Percentiles rank a stretch among this genome's conserved stretches.
Conservation (phyloP, 2,888 invertebrate species). For the Unio delphinus region DNA sequence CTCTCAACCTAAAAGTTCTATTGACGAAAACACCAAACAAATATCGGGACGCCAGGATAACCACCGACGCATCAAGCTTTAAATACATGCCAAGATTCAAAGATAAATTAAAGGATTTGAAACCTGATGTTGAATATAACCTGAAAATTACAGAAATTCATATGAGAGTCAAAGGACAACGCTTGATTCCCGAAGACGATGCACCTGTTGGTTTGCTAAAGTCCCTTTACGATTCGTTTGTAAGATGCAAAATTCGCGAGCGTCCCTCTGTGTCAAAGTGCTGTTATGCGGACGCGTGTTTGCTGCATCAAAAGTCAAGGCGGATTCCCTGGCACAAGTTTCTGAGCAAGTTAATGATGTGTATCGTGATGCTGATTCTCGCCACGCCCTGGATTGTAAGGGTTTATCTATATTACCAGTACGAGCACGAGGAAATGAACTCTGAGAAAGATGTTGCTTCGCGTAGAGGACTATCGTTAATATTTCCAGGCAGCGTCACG, state of each 20-base stretch:
- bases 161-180: conserved; percentile 43
- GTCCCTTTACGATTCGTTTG: conserved; percentile 49
- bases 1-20: conserved; percentile 7
- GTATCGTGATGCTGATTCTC: conserved; percentile 40
- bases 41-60: conserved; percentile 6
- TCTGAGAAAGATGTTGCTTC: conserved; percentile 30
- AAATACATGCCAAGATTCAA: conserved; percentile 22
- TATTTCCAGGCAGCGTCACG: conserved; percentile 56
- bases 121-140: conserved; percentile 14
- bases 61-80: conserved; percentile 15
- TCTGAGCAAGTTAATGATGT: conserved; percentile 39
- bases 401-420: conserved; percentile 50
- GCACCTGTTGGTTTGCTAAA: conserved; percentile 50
- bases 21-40: conserved; percentile 15
- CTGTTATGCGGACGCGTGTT: conserved; percentile 41
- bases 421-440: conserved; percentile 48
- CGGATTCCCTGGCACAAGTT: conserved; percentile 44
- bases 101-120: conserved; percentile 16
- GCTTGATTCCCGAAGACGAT: conserved; percentile 41
- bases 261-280: conserved; percentile 47
- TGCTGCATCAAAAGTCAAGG: conserved; percentile 11
- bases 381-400: conserved; percentile 55
- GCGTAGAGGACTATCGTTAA: conserved; percentile 14
- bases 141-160: conserved; percentile 32
- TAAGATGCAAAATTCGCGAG: conserved; percentile 58